Conservation (phyloP, 1,140 invertebrate genomes). For the Dendrolimus punctatus region DNA sequence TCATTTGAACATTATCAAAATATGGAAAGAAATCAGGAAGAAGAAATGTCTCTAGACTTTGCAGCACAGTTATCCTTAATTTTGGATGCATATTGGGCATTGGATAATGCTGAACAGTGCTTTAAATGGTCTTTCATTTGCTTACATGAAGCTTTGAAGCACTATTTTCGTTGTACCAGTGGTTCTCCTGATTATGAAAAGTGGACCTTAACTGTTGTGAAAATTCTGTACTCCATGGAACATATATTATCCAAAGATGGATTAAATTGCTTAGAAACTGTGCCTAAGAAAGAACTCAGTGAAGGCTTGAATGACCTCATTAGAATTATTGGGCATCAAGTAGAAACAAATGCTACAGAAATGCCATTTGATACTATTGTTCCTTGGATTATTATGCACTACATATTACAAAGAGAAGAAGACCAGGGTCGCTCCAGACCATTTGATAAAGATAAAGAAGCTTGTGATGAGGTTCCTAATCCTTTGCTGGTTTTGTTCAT, state of each 20-base stretch:
- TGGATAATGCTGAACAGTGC: constrained; percentile 75
- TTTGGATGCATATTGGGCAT: constrained; percentile 80
- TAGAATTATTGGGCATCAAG: constrained; percentile 81
- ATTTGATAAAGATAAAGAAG: constrained; percentile 64
- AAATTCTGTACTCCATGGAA: constrained; percentile 79
- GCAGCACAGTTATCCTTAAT: constrained; percentile 75
- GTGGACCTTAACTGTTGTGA: constrained; percentile 78
- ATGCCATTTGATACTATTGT: constrained; percentile 81
- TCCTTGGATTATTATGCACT: constrained; percentile 90
- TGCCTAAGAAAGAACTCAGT: constrained; percentile 71
- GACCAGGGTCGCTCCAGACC: constrained; percentile 54
- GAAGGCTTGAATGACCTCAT: constrained; percentile 84
- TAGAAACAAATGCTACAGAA: constrained; percentile 77
- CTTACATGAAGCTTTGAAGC: constrained; percentile 76
- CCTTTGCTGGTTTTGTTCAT: constrained; percentile 86
- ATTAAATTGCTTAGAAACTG: constrained; percentile 63
- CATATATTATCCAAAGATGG: constrained; percentile 76
- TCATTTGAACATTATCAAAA: constrained; percentile 73
- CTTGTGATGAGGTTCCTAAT: constrained; percentile 77
- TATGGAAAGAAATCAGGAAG: constrained; percentile 53
- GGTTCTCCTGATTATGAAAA: constrained; percentile 72
- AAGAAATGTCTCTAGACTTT: constrained; percentile 68
- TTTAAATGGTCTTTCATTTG: constrained; percentile 84
- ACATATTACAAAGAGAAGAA: constrained; percentile 79
- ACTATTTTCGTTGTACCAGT: constrained; percentile 70